Base-by-base conservation (phyloP, 2,113 vertebrate species). In the Cochlearius cochlearius region DNA sequence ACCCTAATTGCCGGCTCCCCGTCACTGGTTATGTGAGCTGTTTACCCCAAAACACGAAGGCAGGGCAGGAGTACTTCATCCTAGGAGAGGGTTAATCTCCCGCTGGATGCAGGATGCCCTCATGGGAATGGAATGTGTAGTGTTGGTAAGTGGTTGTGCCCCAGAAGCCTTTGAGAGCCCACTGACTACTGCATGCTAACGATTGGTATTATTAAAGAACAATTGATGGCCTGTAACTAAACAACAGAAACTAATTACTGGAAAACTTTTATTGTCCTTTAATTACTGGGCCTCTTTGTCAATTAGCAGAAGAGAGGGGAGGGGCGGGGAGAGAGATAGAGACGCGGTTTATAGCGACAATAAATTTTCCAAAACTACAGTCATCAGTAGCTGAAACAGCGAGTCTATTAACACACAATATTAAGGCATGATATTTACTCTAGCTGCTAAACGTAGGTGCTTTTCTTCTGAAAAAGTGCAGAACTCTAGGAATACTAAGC, bases 121-220 rank as follows among this genome's bases (percentile, higher is more conserved):
- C 98, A 99, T 91, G 97, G 98, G 98, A 99, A 98, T 98, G 98
- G 98, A 99, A 99, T 99, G 99, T 98, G 96, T 98, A 98, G 98
- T 98, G 98, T 96, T 98, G 98, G 98, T 98, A 98, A 98, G 98
- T 98, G 98, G 98, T 91, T 94, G 92, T 97, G 98, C 98, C 98
- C 98, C 98, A 99, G 97, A 88, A 95, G 98, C 97, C 97, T 98
- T 92, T 92, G 97, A 96, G 96, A 95, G 90, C 88, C 81, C 94
- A 93, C 76, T 67, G 86, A 98, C 98, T 98, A 98, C 98, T 98
- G 98, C 90, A 98, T 98, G 96, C 96, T 97, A 97, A 98, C 98
- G 98, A 98, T 97, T 96, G 98, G 98, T 98, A 99, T 98, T 98
- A 98, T 98, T 98, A 95, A 95, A 97, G 96, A 98, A 99, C 97